These are phyloP conservation scores for Vireo griseus DNA, from an alignment of 2,797 vertebrate genomes.

Conservation along the genomic window DNA sequence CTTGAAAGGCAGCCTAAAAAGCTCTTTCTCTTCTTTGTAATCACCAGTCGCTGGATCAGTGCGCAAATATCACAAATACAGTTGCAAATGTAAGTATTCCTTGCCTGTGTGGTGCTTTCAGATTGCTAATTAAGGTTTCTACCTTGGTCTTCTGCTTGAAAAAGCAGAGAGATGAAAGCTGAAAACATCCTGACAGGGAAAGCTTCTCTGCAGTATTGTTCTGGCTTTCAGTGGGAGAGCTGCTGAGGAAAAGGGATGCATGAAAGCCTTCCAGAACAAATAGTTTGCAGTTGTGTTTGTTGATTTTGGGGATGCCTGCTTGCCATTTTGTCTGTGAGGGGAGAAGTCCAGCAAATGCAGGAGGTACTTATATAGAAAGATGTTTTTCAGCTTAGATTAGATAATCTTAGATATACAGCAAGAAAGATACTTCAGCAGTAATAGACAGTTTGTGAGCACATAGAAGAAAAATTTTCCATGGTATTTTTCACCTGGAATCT, in stretches of 20 bases:
- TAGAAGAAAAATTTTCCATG: background rate
- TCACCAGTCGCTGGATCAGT: conserved; percentile 19
- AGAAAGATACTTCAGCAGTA: background rate
- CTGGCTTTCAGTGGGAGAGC: conserved; percentile 5
- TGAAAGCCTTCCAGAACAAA: background rate
- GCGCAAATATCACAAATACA: conserved; percentile 15
- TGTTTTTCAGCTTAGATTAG: background rate
- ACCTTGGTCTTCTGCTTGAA: background rate
- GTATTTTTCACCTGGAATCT: background rate
- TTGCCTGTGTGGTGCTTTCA: background rate
- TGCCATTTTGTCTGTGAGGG: background rate
- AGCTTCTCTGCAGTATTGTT: conserved; percentile 22
- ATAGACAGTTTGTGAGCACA: background rate
- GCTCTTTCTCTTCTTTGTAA: conserved; percentile 24
- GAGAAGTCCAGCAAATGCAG: background rate
- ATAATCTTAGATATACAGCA: background rate
- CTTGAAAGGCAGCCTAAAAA: conserved; percentile 42
- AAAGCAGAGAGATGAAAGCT: conserved; percentile 9
- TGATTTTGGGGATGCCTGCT: background rate
- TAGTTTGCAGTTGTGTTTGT: background rate
- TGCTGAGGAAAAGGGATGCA: background rate
- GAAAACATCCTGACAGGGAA: background rate
- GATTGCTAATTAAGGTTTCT: background rate
- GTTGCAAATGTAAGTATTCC: conserved; percentile 72
- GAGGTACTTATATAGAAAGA: background rate